Percentiles rank a stretch among this genome's conserved stretches.
phyloP scores from a whole-genome alignment of 2,888 invertebrate genomes.

The Dusona sp. region DNA sequence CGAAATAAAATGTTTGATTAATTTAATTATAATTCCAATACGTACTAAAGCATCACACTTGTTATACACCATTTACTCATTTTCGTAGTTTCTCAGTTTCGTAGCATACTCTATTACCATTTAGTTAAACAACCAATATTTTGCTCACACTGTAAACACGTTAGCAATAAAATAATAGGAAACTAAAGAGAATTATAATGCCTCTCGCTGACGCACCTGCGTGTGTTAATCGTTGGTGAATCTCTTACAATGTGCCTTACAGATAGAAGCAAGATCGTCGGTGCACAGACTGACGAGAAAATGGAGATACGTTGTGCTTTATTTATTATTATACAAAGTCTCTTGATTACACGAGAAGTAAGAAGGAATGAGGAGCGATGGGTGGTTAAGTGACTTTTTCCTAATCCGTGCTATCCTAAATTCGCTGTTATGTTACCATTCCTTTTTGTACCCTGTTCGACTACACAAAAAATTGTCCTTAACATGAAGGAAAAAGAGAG shows the following conservation, averaged over 20 bases:
- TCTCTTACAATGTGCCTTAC: conserved; percentile 37
- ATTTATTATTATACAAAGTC: conserved; percentile 10
- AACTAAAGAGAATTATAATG: conserved; percentile 15
- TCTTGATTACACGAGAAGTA: conserved; percentile 32
- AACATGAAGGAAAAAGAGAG: neutral
- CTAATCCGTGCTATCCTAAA: neutral
- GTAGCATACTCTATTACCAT: neutral
- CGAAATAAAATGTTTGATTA: too few relatives aligned
- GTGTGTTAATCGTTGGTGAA: conserved; percentile 57
- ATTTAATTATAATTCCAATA: neutral
- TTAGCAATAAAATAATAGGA: neutral
- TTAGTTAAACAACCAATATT: conserved; percentile 2
- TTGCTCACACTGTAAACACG: neutral
- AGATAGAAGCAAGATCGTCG: conserved; percentile 47
- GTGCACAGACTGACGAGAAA: conserved; percentile 55
- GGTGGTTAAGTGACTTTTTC: conserved; percentile 69
- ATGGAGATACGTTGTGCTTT: conserved; percentile 26
- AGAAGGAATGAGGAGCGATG: conserved; percentile 53
- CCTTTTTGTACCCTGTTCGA: neutral
- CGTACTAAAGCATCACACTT: neutral
- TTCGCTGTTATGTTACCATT: neutral
- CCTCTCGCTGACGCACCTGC: conserved; percentile 61
- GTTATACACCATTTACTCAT: neutral
- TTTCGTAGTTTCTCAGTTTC: too few relatives aligned
- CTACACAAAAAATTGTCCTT: too few relatives aligned